Evolutionary conservation across 1,140 invertebrate genomes (phyloP).

Genomic region (Caenorhabditis briggsae): DNA sequence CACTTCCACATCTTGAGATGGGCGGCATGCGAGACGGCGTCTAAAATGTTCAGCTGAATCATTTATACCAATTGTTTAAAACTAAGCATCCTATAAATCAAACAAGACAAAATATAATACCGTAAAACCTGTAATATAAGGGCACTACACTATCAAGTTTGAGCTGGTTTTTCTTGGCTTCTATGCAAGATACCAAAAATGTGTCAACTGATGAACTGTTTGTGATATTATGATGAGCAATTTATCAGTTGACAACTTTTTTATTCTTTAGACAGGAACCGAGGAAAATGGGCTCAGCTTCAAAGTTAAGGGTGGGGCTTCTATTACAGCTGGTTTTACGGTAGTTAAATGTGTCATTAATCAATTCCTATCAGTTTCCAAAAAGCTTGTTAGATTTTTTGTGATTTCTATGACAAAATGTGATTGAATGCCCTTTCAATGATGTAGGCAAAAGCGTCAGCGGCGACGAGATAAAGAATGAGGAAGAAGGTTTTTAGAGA

Average conservation of each 20-base stretch:
- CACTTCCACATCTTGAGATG: conserved; percentile 32
- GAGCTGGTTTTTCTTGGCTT: too few species aligned
- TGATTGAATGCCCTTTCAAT: neutral
- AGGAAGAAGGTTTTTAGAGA: neutral
- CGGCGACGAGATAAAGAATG: conserved; percentile 5
- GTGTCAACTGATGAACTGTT: too few species aligned
- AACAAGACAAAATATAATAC: neutral
- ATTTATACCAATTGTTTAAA: neutral
- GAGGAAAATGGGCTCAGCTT: too few species aligned
- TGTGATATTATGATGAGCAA: too few species aligned
- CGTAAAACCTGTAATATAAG: too few species aligned
- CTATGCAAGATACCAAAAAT: too few species aligned
- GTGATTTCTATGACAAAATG: conserved; percentile 5
- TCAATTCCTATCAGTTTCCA: neutral
- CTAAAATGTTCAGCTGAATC: too few species aligned
- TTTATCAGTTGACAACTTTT: too few species aligned
- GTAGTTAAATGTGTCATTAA: neutral
- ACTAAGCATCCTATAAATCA: neutral
- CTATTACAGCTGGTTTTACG: too few species aligned
- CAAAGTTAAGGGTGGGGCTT: neutral
- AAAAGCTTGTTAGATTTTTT: conserved; percentile 30
- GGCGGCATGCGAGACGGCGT: conserved; percentile 30
- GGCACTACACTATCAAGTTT: too few species aligned
- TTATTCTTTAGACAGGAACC: too few species aligned
- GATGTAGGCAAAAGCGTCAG: neutral